Base-by-base conservation (phyloP, 2,888 invertebrate species). In the Tetranychus piercei region DNA sequence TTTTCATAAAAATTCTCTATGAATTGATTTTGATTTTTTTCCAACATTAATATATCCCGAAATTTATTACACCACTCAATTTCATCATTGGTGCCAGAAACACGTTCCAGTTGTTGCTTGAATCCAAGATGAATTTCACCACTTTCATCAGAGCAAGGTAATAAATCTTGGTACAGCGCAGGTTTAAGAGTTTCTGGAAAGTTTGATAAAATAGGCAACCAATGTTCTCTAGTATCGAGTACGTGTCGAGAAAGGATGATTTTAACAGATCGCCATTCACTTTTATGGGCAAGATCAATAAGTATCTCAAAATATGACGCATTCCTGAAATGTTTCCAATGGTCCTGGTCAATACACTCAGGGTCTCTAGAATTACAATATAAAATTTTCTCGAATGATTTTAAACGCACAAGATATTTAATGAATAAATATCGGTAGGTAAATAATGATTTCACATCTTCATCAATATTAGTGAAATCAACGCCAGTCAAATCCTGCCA, bases 141-240 rank as follows among this genome's bases (percentile, higher is more conserved):
- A 71, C 80, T 79, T 71, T 80, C 84, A 1, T 86, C 85, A 74
- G 79, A 77, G 6, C 43, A 84, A 1, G 89, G 89, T 78, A 90
- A 80, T 73, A 90, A 81, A 73, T 86, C 85, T 80, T 81, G 79
- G 81, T 89, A 91, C 73, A 86, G 85, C 72, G 84, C 79, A 2
- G 90, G 90, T 78, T 86, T 84, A 11, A 87, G 83, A 0, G 89
- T 89, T 83, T 91, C 90, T 15, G 90, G 90, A 78, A 90, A 84
- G 80, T 87, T 86, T 74, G 86, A 86, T 66, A 89, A 81, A 44
- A 90, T 87, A 0, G 87, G 83, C 74, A 90, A 81, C 82, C 87
- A 84, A 80, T 87, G 86, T 18, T 84, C 86, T 79, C 87, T 82
- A 6, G 86, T 81, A 43, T 85, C 83, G 1, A 84, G 81, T 71